These are phyloP conservation scores for Charadrius vociferus DNA, from an alignment of 2,113 vertebrate species.

Conservation along the genomic window DNA sequence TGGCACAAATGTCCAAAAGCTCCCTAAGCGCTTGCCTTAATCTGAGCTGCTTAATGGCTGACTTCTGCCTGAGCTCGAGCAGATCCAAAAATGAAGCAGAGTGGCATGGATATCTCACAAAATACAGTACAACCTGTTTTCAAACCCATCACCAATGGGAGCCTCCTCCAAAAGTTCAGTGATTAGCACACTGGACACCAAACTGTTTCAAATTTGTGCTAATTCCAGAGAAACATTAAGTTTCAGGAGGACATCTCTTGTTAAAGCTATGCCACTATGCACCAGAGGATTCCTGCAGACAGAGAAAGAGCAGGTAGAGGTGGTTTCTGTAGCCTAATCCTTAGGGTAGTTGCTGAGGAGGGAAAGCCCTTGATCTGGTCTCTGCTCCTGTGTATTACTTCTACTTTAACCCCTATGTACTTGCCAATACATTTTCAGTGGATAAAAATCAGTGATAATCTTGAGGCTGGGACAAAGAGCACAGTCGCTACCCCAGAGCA, in stretches of 20 bases:
- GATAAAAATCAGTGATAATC: neutral
- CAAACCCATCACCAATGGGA: neutral
- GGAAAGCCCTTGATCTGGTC: neutral
- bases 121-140: neutral
- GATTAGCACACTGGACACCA: neutral
- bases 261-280: neutral
- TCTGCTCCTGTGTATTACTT: neutral
- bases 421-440: neutral
- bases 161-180: neutral
- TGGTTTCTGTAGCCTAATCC: neutral
- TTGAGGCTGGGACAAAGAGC: neutral
- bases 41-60: neutral
- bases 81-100: neutral
- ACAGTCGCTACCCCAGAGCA: neutral
- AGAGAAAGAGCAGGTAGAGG: neutral
- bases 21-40: neutral
- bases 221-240: neutral
- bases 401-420: neutral
- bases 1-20: neutral
- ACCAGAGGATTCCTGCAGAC: neutral
- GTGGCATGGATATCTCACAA: neutral
- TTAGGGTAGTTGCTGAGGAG: neutral
- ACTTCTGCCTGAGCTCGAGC: neutral
- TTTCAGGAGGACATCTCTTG: neutral
- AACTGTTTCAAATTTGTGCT: neutral